Conservation (phyloP, 2,888 invertebrate species). For the Cheilosia scutellata region DNA sequence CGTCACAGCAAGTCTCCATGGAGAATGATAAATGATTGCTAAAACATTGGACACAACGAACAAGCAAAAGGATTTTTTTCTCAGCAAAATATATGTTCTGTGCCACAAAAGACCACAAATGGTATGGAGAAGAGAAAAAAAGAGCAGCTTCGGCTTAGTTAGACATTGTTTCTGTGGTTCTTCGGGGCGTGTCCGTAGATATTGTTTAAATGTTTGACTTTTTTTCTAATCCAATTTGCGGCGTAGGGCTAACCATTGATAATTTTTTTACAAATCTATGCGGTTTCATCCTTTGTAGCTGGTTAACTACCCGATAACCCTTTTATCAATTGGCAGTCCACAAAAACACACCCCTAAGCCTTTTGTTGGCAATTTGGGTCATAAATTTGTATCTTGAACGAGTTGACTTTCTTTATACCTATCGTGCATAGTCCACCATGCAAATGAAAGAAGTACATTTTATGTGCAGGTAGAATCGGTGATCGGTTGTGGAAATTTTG, state of each 20-base stretch:
- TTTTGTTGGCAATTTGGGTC: conserved; percentile 66
- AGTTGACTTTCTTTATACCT: conserved; percentile 36
- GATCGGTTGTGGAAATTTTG: conserved; percentile 16
- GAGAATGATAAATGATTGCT: conserved; percentile 71
- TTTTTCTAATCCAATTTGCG: conserved; percentile 72
- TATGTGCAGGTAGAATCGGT: conserved; percentile 43
- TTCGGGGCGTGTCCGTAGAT: conserved; percentile 51
- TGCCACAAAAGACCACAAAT: conserved; percentile 24
- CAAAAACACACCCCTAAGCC: conserved; percentile 67
- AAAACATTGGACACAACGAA: conserved; percentile 53
- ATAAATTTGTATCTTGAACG: conserved; percentile 54
- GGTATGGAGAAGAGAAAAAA: conserved; percentile 3
- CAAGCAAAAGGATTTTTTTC: conserved; percentile 45
- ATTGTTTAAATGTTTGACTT: conserved; percentile 65
- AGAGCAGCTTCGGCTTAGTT: conserved; percentile 26
- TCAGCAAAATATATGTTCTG: conserved; percentile 20
- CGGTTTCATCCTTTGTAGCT: conserved; percentile 59
- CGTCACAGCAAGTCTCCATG: conserved; percentile 64
- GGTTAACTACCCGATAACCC: conserved; percentile 62
- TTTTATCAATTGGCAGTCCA: conserved; percentile 66
- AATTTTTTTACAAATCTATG: conserved; percentile 61
- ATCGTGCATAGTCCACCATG: background rate
- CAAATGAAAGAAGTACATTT: background rate
- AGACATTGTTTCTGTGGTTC: conserved; percentile 55
- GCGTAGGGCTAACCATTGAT: conserved; percentile 55